Conservation (phyloP, 2,888 invertebrate genomes). For the Siphonodentalium dalli region DNA sequence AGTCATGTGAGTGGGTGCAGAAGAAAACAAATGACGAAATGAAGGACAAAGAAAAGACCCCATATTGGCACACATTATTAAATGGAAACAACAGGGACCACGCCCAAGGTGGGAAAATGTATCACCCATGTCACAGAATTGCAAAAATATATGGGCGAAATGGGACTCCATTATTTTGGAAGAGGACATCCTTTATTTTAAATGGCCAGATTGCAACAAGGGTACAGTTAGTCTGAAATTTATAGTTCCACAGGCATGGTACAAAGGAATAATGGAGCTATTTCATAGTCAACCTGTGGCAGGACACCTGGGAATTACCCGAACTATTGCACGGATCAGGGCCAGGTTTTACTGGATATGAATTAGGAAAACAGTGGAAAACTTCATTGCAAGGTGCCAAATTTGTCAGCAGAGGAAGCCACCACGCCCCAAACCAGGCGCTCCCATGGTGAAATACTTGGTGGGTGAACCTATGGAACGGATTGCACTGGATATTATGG, state of each 20-base stretch:
- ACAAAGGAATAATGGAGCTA: neutral
- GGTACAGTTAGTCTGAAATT: neutral
- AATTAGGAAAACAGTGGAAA: neutral
- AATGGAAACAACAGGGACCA: no score
- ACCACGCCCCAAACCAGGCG: neutral
- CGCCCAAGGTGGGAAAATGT: no score
- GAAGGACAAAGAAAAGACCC: no score
- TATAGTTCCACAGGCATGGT: neutral
- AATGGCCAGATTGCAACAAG: no score
- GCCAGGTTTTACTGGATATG: constrained; percentile 16
- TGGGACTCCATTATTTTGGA: no score
- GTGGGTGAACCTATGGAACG: constrained; percentile 20
- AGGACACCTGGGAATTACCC: constrained; percentile 18
- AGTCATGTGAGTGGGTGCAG: no score
- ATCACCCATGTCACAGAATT: no score
- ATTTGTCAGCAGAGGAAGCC: constrained; percentile 8
- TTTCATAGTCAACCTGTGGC: neutral
- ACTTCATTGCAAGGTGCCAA: constrained; percentile 4
- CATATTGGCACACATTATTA: no score
- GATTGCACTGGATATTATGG: constrained; percentile 16
- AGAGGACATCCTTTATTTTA: no score
- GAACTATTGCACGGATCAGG: constrained; percentile 3
- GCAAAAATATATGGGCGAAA: no score
- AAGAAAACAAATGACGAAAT: no score
- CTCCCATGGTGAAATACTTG: constrained; percentile 2